Conservation (phyloP, 2,797 vertebrate species). For the Aplochiton taeniatus region DNA sequence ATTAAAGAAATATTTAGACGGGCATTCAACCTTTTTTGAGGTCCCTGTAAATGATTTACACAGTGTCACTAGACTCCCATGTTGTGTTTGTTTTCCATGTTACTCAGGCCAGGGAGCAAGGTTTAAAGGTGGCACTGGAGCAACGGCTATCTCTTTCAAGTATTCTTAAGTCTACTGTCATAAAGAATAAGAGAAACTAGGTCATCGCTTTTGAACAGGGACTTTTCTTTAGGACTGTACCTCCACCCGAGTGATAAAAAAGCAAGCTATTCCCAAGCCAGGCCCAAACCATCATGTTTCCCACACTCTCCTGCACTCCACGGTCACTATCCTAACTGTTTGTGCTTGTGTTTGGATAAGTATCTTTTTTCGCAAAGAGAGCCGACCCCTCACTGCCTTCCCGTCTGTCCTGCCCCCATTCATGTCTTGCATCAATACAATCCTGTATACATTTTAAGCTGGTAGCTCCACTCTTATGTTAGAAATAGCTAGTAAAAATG, state of each 20-base stretch:
- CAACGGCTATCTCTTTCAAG: slow-evolving; percentile 45
- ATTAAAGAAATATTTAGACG: background rate
- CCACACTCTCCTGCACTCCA: slow-evolving; percentile 41
- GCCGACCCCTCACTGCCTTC: slow-evolving; percentile 46
- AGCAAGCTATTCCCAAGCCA: slow-evolving; percentile 22
- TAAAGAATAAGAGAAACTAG: slow-evolving; percentile 52
- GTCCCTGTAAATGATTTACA: slow-evolving; percentile 20
- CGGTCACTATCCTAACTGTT: slow-evolving; percentile 47
- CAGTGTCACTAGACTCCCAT: slow-evolving; percentile 13
- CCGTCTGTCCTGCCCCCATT: slow-evolving; percentile 26
- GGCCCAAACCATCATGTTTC: slow-evolving; percentile 41
- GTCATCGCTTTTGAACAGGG: slow-evolving; percentile 58
- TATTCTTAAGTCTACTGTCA: slow-evolving; percentile 52
- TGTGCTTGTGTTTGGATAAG: slow-evolving; percentile 56
- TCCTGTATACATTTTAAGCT: background rate
- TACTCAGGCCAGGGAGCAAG: slow-evolving; percentile 14
- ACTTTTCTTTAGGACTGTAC: slow-evolving; percentile 60
- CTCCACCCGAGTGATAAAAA: slow-evolving; percentile 57
- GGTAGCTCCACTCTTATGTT: slow-evolving; percentile 2
- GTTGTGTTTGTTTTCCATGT: slow-evolving; percentile 30
- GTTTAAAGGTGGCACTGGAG: slow-evolving; percentile 13
- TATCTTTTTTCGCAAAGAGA: slow-evolving; percentile 54
- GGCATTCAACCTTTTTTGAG: slow-evolving; percentile 12
- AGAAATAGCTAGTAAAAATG: slow-evolving; percentile 1
- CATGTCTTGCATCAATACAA: slow-evolving; percentile 10